A percentile compares a stretch with the other conserved stretches of the same genome.
Evolutionary conservation across 92 coral and sea anemone genomes (phyloP).

Genomic region (Epizoanthus ramosus): DNA sequence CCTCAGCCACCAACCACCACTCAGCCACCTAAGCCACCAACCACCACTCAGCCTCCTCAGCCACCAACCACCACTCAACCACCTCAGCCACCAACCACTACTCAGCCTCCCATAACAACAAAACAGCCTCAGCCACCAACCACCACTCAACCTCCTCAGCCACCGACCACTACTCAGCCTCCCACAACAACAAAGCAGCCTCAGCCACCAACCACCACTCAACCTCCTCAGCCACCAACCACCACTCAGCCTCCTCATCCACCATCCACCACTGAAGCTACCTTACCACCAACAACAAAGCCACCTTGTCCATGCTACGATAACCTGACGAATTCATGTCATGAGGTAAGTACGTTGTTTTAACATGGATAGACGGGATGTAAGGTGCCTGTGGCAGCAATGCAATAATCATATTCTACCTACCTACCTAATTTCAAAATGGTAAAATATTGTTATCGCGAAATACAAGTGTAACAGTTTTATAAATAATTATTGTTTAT

Average conservation of each 20-base stretch:
- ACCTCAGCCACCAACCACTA: constrained; percentile 11
- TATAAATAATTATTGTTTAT: too few species aligned
- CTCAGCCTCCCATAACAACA: not conserved
- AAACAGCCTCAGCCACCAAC: constrained; percentile 1
- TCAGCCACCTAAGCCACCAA: constrained; percentile 8
- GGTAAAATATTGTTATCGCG: too few species aligned
- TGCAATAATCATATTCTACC: too few species aligned
- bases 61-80: constrained; percentile 2
- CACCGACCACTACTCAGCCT: not conserved
- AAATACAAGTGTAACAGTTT: too few species aligned
- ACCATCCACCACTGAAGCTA: constrained; percentile 12
- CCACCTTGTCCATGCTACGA: constrained; percentile 63
- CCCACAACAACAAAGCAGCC: too few species aligned
- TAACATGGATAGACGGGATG: not conserved
- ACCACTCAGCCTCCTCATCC: constrained; percentile 4
- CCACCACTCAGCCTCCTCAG: constrained; percentile 9
- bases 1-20: not conserved
- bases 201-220: constrained; percentile 12
- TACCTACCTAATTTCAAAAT: too few species aligned
- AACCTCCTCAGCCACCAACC: constrained; percentile 19
- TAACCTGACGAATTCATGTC: constrained; percentile 45
- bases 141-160: constrained; percentile 8
- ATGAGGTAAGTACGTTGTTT: constrained; percentile 39
- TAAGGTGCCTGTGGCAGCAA: too few species aligned
- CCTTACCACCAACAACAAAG: constrained; percentile 31